Conservation (phyloP, 2,113 vertebrate species). For the Urocitellus parryii region DNA sequence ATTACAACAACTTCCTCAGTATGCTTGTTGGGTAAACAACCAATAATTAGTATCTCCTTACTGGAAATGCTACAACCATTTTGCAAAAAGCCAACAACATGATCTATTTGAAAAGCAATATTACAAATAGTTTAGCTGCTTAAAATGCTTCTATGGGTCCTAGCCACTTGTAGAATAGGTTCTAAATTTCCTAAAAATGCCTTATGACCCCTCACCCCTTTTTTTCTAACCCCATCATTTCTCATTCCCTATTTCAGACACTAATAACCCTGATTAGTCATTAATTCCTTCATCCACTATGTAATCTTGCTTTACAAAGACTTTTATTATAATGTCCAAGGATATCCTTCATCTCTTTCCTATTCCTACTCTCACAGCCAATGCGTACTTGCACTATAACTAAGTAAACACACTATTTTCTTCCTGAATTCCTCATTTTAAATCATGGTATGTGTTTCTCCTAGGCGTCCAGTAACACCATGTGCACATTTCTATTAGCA, state of each 20-base stretch:
- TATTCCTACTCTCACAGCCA: background rate
- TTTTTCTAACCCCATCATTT: background rate
- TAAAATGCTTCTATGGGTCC: background rate
- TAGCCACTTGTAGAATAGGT: background rate
- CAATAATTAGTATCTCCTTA: background rate
- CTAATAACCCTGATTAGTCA: background rate
- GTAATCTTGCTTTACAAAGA: constrained; percentile 18
- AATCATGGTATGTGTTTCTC: background rate
- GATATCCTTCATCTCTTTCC: background rate
- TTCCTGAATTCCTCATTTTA: background rate
- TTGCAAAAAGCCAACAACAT: background rate
- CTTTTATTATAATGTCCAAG: background rate
- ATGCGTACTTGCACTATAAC: background rate
- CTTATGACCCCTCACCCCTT: background rate
- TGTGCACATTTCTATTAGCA: background rate
- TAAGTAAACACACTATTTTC: background rate
- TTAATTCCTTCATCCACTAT: background rate
- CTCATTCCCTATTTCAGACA: background rate
- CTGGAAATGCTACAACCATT: background rate
- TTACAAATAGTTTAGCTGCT: background rate
- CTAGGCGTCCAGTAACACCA: background rate
- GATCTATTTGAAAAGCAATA: constrained; percentile 4
- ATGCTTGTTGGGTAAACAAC: background rate
- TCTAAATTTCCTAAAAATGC: background rate
- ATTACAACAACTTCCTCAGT: background rate